These are phyloP conservation scores for Oreochromis tanganicae DNA, from an alignment of 2,113 vertebrate genomes.

Conservation along the genomic window DNA sequence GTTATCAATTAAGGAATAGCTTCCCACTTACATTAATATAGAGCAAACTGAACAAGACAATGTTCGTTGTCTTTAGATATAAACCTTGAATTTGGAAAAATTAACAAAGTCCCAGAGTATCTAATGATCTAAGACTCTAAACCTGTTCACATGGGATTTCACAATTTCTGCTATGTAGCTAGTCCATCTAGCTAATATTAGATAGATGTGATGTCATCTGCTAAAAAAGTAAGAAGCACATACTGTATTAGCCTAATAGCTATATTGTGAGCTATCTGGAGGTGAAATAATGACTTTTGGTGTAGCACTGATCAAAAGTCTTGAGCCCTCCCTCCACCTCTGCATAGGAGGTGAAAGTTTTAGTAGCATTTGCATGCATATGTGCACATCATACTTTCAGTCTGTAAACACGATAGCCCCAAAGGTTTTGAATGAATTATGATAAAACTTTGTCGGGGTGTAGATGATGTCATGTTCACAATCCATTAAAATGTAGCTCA, in stretches of 20 bases:
- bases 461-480: neutral
- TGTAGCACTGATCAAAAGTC: neutral
- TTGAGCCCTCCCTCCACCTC: neutral
- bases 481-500: neutral
- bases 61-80: neutral
- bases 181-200: neutral
- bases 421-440: neutral
- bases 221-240: neutral
- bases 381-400: neutral
- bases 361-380: neutral
- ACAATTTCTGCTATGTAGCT: neutral
- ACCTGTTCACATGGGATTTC: neutral
- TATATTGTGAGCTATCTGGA: neutral
- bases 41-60: neutral
- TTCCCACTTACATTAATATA: neutral
- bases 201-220: neutral
- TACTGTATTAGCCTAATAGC: neutral
- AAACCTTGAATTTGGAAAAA: neutral
- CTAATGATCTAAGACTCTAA: neutral
- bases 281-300: neutral
- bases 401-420: neutral
- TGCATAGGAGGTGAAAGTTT: neutral
- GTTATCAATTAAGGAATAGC: neutral
- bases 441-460: neutral
- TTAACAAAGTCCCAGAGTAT: neutral